Evolutionary conservation across 1,140 invertebrate genomes (phyloP).

Genomic region (Drosophila sp.): DNA sequence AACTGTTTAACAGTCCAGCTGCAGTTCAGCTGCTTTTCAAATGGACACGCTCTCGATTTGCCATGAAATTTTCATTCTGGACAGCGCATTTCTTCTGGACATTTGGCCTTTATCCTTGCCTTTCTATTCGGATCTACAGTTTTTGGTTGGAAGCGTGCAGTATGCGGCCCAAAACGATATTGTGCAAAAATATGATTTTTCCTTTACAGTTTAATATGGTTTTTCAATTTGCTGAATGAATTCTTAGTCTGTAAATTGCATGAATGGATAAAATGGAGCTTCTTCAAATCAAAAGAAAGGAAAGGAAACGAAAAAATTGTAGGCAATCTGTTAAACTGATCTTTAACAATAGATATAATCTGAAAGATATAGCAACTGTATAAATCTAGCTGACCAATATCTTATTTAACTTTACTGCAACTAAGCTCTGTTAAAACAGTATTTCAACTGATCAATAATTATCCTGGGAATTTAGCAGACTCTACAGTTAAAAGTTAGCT

Average conservation of each 20-base stretch:
- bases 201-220: constrained; percentile 22
- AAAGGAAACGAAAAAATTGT: no score
- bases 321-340: neutral
- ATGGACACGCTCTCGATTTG: constrained; percentile 69
- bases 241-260: neutral
- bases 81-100: constrained; percentile 36
- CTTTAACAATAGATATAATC: no score
- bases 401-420: neutral
- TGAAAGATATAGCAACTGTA: neutral
- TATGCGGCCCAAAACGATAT: constrained; percentile 21
- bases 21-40: constrained; percentile 56
- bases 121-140: constrained; percentile 4
- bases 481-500: no score
- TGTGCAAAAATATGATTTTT: constrained; percentile 39
- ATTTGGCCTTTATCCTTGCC: constrained; percentile 31
- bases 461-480: no score
- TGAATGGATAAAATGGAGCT: neutral
- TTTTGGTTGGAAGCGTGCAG: constrained; percentile 10
- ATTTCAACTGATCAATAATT: no score
- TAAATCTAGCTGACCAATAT: neutral
- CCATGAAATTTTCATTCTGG: constrained; percentile 75
- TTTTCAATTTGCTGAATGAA: constrained; percentile 28
- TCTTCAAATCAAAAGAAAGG: no score
- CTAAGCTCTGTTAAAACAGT: no score
- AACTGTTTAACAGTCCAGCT: constrained; percentile 3